Conservation (phyloP, 2,888 invertebrate species). For the Ceriagrion tenellum region DNA sequence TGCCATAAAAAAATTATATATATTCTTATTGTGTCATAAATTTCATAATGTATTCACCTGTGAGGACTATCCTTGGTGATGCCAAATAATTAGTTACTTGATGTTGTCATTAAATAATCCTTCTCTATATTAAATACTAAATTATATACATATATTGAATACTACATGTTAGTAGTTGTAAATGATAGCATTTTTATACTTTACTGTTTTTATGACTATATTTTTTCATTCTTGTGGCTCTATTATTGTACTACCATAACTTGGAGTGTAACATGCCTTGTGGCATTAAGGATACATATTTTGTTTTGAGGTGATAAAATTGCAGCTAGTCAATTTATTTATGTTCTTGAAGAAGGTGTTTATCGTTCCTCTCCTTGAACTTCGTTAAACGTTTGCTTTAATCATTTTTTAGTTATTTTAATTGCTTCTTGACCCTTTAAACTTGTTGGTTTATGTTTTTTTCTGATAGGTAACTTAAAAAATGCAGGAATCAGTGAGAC, state of each 20-base stretch:
- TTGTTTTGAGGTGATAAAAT: not conserved
- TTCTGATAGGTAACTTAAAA: not conserved
- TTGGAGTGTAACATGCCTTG: not conserved
- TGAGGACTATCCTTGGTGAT: not conserved
- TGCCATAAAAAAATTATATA: not conserved
- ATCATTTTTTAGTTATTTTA: not conserved
- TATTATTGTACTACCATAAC: not conserved
- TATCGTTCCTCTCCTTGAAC: not conserved
- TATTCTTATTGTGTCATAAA: not conserved
- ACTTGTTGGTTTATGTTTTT: not conserved
- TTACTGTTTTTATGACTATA: not conserved
- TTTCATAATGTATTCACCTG: not conserved
- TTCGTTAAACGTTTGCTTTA: not conserved
- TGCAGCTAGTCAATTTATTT: constrained; percentile 16
- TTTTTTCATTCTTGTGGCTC: constrained; percentile 20
- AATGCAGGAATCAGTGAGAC: not conserved
- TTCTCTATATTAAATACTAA: not conserved
- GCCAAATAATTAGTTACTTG: not conserved
- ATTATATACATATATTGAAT: not conserved
- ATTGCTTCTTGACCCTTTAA: not conserved
- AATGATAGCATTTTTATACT: constrained; percentile 21
- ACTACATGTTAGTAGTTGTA: not conserved
- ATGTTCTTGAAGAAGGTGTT: not conserved
- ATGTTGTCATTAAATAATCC: not conserved
- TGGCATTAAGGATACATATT: not conserved